Conservation (phyloP, 2,113 vertebrate species). For the Kryptolebias marmoratus region DNA sequence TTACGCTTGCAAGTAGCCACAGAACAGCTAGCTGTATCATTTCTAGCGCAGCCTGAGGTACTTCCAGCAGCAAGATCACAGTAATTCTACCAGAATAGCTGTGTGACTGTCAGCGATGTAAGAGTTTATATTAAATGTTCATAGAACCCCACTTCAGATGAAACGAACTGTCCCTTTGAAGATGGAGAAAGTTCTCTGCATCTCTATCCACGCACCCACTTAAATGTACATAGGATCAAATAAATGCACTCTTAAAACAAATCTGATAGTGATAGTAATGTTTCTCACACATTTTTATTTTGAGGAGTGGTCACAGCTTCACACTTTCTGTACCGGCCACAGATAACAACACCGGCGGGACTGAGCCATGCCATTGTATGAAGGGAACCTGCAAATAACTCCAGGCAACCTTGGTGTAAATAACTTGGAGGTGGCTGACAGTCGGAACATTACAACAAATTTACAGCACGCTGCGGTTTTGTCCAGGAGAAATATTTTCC, state of each 20-base stretch:
- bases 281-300: background rate
- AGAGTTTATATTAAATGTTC: too few species aligned
- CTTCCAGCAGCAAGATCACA: too few species aligned
- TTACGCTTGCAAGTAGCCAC: too few species aligned
- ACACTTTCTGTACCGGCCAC: slow-evolving; percentile 19
- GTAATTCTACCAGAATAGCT: too few species aligned
- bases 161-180: too few species aligned
- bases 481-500: slow-evolving; percentile 30
- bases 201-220: too few species aligned
- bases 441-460: slow-evolving; percentile 25
- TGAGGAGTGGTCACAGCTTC: slow-evolving; percentile 17
- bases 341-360: slow-evolving; percentile 31
- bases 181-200: too few species aligned
- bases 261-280: slow-evolving; percentile 1
- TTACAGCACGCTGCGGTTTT: slow-evolving; percentile 20
- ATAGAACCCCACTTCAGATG: too few species aligned
- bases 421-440: slow-evolving; percentile 11
- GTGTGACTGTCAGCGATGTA: too few species aligned
- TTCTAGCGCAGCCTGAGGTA: too few species aligned
- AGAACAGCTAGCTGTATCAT: too few species aligned
- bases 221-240: background rate
- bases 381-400: slow-evolving; percentile 44
- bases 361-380: slow-evolving; percentile 4
- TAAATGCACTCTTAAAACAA: background rate
- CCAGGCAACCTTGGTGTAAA: slow-evolving; percentile 11